Conservation (phyloP, 2,797 vertebrate genomes). For the Anabacerthia variegaticeps region DNA sequence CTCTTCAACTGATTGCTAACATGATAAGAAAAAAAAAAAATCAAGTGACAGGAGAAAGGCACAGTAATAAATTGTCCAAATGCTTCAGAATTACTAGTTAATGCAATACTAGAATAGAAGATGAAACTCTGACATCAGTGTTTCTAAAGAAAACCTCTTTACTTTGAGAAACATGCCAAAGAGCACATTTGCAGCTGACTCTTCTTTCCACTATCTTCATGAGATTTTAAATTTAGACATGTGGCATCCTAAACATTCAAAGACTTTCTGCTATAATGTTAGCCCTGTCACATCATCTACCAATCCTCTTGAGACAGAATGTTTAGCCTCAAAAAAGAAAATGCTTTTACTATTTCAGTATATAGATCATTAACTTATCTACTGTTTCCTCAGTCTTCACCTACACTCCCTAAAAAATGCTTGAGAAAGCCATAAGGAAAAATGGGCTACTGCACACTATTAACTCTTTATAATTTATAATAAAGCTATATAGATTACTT, state of each 20-base stretch:
- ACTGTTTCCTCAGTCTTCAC: conserved; percentile 4
- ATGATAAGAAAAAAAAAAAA: neutral
- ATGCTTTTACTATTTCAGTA: conserved; percentile 27
- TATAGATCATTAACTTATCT: conserved; percentile 29
- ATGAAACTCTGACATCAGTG: neutral
- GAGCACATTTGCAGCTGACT: neutral
- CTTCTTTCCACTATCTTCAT: neutral
- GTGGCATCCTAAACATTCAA: conserved; percentile 40
- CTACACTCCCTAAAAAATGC: conserved; percentile 27
- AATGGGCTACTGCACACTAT: neutral
- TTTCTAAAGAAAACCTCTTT: conserved; percentile 1
- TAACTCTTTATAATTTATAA: conserved; percentile 30
- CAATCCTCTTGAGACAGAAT: neutral
- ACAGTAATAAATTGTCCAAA: neutral
- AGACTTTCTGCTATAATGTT: conserved; percentile 22
- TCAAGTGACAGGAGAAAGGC: neutral
- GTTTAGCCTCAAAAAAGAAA: conserved; percentile 2
- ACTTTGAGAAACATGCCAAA: neutral
- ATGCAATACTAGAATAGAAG: neutral
- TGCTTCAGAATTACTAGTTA: neutral
- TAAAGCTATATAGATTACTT: neutral
- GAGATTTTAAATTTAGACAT: conserved; percentile 48
- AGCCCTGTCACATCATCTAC: conserved; percentile 25
- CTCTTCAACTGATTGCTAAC: neutral
- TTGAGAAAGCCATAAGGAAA: neutral